Evolutionary conservation across 2,797 vertebrate genomes (phyloP).

Genomic region (Centropyge bicolor): DNA sequence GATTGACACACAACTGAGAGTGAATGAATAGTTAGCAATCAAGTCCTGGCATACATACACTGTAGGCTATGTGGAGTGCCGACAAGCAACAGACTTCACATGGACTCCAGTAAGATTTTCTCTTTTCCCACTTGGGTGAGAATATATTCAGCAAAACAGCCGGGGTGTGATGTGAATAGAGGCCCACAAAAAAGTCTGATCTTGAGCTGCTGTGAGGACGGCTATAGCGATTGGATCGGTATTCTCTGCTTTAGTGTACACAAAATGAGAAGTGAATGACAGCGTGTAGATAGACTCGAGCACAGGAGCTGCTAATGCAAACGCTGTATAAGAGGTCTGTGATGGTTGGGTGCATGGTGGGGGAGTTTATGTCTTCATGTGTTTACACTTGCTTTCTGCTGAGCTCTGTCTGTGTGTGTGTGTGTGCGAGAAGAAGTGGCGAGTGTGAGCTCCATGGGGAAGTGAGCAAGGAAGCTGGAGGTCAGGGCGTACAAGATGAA

Average conservation of each 20-base stretch:
- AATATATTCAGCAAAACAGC: conserved; percentile 2
- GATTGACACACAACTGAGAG: not conserved
- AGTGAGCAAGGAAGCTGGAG: conserved; percentile 70
- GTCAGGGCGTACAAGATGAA: conserved; percentile 73
- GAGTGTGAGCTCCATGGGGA: conserved; percentile 62
- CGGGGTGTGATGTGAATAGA: conserved; percentile 20
- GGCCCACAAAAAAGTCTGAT: conserved; percentile 23
- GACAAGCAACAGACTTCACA: conserved; percentile 16
- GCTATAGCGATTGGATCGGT: conserved; percentile 49
- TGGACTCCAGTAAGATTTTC: conserved; percentile 13
- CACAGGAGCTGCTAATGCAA: conserved; percentile 25
- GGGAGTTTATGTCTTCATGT: conserved; percentile 49
- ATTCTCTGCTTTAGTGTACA: conserved; percentile 37
- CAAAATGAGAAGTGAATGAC: conserved; percentile 16
- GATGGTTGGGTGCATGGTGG: conserved; percentile 28
- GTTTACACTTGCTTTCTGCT: conserved; percentile 45
- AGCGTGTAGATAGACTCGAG: conserved; percentile 11
- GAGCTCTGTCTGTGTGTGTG: conserved; percentile 31
- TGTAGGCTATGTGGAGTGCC: not conserved
- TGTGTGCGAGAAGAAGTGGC: conserved; percentile 40
- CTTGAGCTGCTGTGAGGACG: conserved; percentile 23
- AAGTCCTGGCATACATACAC: not conserved
- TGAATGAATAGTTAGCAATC: not conserved
- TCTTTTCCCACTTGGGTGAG: conserved; percentile 1
- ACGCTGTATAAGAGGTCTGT: conserved; percentile 15